phyloP scores from a whole-genome alignment of 2,113 vertebrate species.

The Mastomys natalensis region DNA sequence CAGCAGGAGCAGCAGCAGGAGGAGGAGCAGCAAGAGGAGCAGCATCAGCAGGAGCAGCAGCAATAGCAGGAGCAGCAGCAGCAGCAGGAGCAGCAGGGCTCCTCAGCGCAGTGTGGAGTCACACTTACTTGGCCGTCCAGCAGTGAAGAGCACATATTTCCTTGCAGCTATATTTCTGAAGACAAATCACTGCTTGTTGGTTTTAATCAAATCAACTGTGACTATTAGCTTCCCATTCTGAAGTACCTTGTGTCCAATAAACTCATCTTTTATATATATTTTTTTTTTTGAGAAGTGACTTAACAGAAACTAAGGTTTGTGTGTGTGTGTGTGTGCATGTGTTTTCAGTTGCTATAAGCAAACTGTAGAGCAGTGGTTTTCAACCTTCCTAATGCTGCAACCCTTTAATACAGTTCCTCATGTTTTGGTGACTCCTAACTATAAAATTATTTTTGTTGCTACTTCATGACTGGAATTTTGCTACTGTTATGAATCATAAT shows the following conservation, averaged over 20 bases:
- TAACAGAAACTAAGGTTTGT: neutral
- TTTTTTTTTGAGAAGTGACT: conserved; percentile 53
- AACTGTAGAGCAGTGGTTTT: neutral
- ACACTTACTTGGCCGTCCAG: neutral
- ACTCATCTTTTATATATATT: conserved; percentile 47
- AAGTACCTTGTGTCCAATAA: conserved; percentile 29
- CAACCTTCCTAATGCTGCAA: neutral
- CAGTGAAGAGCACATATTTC: neutral
- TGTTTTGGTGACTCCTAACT: neutral
- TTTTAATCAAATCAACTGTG: neutral
- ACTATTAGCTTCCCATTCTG: conserved; percentile 1
- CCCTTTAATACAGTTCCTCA: neutral
- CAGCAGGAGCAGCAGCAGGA: neutral
- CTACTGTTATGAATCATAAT: neutral
- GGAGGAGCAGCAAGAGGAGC: neutral
- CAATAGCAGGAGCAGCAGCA: neutral
- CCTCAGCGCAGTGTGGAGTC: no score
- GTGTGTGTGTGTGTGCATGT: no score
- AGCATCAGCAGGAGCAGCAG: neutral
- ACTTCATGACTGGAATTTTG: neutral
- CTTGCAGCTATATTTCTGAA: neutral
- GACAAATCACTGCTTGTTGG: neutral
- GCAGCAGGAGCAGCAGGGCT: neutral
- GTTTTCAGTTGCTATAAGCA: neutral
- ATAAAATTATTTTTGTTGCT: neutral